A percentile compares a stretch with the other conserved stretches of the same genome.
Evolutionary conservation across 2,797 vertebrate species (phyloP).

Genomic region (Melopsittacus undulatus): DNA sequence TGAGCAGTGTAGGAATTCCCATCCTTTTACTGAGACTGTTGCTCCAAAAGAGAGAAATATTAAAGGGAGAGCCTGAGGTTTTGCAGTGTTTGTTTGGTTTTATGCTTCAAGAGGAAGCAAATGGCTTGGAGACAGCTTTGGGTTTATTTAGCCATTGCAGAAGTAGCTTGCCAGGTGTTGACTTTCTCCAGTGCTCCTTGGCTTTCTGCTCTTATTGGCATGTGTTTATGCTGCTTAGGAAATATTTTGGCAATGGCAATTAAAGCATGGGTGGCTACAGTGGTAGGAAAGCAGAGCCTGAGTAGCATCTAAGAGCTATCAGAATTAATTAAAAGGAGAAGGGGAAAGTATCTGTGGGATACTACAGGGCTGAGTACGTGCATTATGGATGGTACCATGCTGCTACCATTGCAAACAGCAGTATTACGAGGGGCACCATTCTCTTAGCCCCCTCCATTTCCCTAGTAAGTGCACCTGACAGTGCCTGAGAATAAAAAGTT

Average conservation of each 20-base stretch:
- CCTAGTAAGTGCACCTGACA: not conserved
- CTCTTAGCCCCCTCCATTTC: not conserved
- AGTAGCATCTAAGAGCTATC: not conserved
- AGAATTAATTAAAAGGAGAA: not conserved
- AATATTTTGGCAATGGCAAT: not conserved
- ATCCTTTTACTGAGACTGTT: not conserved
- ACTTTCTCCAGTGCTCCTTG: not conserved
- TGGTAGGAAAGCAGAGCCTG: not conserved
- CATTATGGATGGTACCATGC: not conserved
- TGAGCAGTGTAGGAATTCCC: not conserved
- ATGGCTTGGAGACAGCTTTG: not conserved
- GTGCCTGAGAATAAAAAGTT: not conserved
- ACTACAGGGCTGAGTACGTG: not conserved
- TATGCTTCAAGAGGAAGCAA: not conserved
- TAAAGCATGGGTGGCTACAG: not conserved
- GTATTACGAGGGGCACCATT: not conserved
- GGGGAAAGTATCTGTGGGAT: not conserved
- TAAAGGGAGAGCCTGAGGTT: not conserved
- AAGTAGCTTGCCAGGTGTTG: not conserved
- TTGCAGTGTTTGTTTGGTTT: not conserved
- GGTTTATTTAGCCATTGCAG: not conserved
- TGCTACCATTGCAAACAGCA: not conserved
- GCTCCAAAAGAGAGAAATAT: not conserved
- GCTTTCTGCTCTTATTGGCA: not conserved
- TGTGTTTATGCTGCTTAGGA: not conserved